phyloP scores from a whole-genome alignment of 2,888 invertebrate species.

The Trilocha varians region DNA sequence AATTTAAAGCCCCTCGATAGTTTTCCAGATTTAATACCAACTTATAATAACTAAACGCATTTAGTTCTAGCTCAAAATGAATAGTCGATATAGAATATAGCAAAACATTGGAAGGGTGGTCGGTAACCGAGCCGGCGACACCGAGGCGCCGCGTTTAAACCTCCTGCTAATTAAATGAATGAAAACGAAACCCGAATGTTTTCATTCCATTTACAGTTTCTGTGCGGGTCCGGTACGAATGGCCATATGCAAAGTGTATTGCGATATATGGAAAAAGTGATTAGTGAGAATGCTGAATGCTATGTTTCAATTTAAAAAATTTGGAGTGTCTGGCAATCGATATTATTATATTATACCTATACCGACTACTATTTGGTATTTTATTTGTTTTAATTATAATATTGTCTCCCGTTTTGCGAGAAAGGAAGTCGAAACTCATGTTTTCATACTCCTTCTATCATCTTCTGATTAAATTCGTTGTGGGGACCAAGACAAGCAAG shows the following conservation, averaged over 20 bases:
- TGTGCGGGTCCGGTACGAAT: slow-evolving; percentile 33
- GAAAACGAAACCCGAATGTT: slow-evolving; percentile 68
- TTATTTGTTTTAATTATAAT: no score
- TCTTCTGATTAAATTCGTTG: no score
- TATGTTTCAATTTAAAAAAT: not conserved
- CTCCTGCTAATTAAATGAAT: slow-evolving; percentile 65
- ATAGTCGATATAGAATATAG: slow-evolving; percentile 12
- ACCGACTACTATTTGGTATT: no score
- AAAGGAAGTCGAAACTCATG: no score
- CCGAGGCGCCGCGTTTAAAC: slow-evolving; percentile 57
- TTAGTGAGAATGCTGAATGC: slow-evolving; percentile 3
- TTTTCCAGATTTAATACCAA: no score
- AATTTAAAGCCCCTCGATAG: no score
- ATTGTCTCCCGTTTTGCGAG: no score
- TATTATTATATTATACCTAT: no score
- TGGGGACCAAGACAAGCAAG: no score
- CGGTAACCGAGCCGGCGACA: slow-evolving; percentile 44
- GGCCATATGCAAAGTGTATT: slow-evolving; percentile 47
- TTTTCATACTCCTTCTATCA: no score
- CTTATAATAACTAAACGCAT: no score
- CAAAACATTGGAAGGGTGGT: slow-evolving; percentile 41
- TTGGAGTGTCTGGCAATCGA: no score
- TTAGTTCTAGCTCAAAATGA: not conserved
- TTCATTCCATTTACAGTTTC: slow-evolving; percentile 65
- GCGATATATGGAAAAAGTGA: slow-evolving; percentile 30